A percentile compares a stretch with the other conserved stretches of the same genome.
phyloP scores from a whole-genome alignment of 2,113 vertebrate genomes.

The Cyrtonyx montezumae region DNA sequence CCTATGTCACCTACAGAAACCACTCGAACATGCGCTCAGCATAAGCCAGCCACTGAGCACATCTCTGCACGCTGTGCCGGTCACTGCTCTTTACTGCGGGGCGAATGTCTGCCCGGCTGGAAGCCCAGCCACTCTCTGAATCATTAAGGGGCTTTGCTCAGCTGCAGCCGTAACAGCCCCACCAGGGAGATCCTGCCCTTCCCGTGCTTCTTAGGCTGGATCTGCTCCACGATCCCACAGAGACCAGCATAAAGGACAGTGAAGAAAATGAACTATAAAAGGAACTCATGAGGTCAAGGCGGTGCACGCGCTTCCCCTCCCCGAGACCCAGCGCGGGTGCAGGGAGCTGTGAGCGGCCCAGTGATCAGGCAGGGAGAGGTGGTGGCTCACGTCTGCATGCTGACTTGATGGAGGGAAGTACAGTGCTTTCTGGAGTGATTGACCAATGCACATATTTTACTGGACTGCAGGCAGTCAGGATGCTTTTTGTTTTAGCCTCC shows the following conservation, averaged over 20 bases:
- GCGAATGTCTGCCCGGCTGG: background rate
- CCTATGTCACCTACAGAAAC: background rate
- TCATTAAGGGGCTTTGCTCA: constrained; percentile 41
- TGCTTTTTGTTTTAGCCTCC: background rate
- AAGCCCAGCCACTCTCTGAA: background rate
- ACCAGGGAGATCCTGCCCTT: constrained; percentile 51
- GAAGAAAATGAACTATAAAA: constrained; percentile 68
- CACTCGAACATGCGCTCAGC: background rate
- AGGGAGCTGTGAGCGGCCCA: background rate
- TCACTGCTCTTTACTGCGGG: background rate
- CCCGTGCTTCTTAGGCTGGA: constrained; percentile 23
- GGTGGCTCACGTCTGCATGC: background rate
- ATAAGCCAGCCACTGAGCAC: background rate
- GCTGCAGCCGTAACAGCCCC: constrained; percentile 41
- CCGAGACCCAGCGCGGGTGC: fast-evolving
- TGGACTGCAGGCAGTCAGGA: background rate
- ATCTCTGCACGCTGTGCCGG: background rate
- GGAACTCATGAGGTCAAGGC: constrained; percentile 33
- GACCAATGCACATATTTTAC: background rate
- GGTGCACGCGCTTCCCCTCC: background rate
- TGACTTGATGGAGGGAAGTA: background rate
- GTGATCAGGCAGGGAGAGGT: background rate
- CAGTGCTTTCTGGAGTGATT: background rate
- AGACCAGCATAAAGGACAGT: constrained; percentile 48
- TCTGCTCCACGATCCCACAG: background rate